Evolutionary conservation across 2,888 invertebrate genomes (phyloP).

Genomic region (Agelastica alni): DNA sequence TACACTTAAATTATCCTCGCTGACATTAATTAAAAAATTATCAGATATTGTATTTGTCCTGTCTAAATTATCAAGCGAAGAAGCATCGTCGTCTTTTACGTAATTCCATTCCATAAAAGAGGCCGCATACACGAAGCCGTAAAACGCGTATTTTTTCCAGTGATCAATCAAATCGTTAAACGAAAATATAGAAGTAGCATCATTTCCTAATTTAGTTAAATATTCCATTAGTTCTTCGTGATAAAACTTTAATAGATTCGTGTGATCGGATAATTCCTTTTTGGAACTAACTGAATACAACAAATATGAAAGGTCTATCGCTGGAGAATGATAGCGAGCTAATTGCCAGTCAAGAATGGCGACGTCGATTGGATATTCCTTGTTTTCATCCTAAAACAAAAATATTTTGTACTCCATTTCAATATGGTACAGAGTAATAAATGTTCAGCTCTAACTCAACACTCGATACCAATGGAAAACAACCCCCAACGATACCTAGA

Average conservation of each 20-base stretch:
- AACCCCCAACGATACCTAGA: too few relatives aligned
- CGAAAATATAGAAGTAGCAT: slow-evolving; percentile 7
- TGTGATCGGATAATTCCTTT: neutral
- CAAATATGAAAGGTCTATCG: slow-evolving; percentile 15
- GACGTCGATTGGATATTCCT: slow-evolving; percentile 2
- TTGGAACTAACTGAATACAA: slow-evolving; percentile 12
- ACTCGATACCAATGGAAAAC: too few relatives aligned
- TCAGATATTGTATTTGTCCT: too few relatives aligned
- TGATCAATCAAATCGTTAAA: slow-evolving; percentile 6
- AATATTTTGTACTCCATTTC: too few relatives aligned
- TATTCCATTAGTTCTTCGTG: neutral
- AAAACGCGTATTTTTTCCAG: slow-evolving; percentile 23
- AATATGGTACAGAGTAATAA: too few relatives aligned
- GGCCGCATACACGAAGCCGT: slow-evolving; percentile 13
- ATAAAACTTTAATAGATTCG: slow-evolving; percentile 15
- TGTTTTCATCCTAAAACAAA: slow-evolving; percentile 10
- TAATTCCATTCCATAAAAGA: too few relatives aligned
- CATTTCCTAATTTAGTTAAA: slow-evolving; percentile 8
- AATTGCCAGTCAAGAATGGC: slow-evolving; percentile 24
- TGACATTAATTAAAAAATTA: too few relatives aligned
- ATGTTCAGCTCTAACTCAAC: too few relatives aligned
- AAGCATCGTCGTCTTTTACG: too few relatives aligned
- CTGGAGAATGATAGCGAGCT: slow-evolving; percentile 12
- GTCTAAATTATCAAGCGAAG: too few relatives aligned
- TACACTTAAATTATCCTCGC: too few relatives aligned